Evolutionary conservation across 2,797 vertebrate genomes (phyloP).

Genomic region (Liasis olivaceus): DNA sequence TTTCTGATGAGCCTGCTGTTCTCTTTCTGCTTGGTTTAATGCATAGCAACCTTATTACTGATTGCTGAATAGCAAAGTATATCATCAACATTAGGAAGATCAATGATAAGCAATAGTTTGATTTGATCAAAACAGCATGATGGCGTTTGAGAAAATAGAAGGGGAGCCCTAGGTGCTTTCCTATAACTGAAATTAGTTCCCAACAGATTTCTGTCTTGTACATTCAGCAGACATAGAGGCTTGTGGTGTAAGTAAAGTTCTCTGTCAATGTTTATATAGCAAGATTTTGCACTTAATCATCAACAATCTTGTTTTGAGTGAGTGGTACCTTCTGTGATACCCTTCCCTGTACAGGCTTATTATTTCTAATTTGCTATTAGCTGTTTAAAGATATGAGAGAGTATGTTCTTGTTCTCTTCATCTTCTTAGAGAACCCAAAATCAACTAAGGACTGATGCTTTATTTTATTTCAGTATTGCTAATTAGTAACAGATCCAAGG

Average conservation of each 20-base stretch:
- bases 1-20: background rate
- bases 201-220: background rate
- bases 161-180: background rate
- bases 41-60: constrained; percentile 10
- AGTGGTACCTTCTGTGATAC: background rate
- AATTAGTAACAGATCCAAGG: background rate
- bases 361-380: background rate
- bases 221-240: background rate
- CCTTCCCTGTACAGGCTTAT: background rate
- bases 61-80: constrained; percentile 34
- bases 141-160: background rate
- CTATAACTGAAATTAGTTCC: background rate
- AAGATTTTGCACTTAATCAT: background rate
- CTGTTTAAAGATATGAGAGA: constrained; percentile 32
- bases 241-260: background rate
- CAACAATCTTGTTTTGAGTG: background rate
- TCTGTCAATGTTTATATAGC: background rate
- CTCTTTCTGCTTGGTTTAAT: constrained; percentile 27
- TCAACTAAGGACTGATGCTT: background rate
- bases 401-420: background rate
- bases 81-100: constrained; percentile 30
- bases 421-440: constrained; percentile 26
- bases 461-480: constrained; percentile 32
- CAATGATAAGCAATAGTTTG: background rate
- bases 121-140: background rate